Evolutionary conservation across 2,797 vertebrate species (phyloP).

Genomic region (Xiphorhynchus erythropygius): DNA sequence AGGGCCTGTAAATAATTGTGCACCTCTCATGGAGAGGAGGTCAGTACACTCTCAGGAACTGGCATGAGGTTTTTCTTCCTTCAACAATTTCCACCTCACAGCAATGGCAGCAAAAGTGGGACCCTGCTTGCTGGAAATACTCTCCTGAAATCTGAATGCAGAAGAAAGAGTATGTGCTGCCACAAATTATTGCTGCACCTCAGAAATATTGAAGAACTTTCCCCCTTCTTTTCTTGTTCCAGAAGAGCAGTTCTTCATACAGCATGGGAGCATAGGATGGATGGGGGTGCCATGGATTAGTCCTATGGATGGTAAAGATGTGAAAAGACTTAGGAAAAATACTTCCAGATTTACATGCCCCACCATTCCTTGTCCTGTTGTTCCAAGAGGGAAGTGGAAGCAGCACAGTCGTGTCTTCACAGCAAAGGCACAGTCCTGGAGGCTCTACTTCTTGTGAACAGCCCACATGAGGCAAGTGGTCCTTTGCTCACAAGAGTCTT

Average conservation of each 20-base stretch:
- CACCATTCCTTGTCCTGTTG: background rate
- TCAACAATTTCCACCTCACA: background rate
- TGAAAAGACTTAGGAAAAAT: background rate
- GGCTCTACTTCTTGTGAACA: rapidly evolving
- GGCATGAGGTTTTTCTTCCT: background rate
- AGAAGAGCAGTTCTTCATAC: background rate
- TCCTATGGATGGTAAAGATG: background rate
- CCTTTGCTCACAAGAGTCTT: background rate
- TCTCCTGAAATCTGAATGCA: background rate
- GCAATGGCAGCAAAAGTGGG: background rate
- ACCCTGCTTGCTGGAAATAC: background rate
- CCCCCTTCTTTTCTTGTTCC: background rate
- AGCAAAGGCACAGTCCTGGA: background rate
- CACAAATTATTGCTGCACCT: background rate
- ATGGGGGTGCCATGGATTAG: no score
- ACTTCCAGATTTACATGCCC: background rate
- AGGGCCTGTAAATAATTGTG: background rate
- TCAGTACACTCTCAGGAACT: background rate
- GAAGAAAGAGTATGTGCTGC: background rate
- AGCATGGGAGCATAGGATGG: background rate
- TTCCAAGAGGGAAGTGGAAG: background rate
- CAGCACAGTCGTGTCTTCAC: background rate
- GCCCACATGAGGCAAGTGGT: rapidly evolving
- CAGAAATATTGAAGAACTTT: background rate
- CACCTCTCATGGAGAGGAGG: background rate